phyloP scores from a whole-genome alignment of 2,113 vertebrate species.

The Meriones unguiculatus region DNA sequence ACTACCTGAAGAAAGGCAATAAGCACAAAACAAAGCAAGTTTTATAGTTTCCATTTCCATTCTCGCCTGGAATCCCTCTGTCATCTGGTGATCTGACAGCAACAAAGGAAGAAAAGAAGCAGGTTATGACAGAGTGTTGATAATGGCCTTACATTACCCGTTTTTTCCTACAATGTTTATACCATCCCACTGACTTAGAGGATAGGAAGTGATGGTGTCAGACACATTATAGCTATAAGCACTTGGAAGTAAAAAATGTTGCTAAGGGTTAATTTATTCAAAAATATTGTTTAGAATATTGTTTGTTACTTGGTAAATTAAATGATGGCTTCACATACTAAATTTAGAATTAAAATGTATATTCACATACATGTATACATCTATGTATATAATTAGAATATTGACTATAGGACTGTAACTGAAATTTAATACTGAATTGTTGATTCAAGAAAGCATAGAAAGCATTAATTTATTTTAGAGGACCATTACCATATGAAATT shows the following conservation, averaged over 20 bases:
- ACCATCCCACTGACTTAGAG: background rate
- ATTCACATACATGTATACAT: background rate
- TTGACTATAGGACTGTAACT: background rate
- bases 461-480: background rate
- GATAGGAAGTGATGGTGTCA: background rate
- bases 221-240: background rate
- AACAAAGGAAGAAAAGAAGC: background rate
- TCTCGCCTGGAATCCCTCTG: background rate
- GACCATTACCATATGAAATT: background rate
- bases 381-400: background rate
- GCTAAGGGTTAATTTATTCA: background rate
- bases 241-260: background rate
- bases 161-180: background rate
- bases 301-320: background rate
- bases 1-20: background rate
- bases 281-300: background rate
- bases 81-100: background rate
- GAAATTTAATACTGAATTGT: background rate
- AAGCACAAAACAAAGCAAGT: background rate
- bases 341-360: background rate
- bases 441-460: background rate
- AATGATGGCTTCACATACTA: background rate
- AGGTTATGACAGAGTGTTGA: background rate
- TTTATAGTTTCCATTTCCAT: background rate
- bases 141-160: background rate